Evolutionary conservation across 2,113 vertebrate genomes (phyloP).

Genomic region (Myodes glareolus): DNA sequence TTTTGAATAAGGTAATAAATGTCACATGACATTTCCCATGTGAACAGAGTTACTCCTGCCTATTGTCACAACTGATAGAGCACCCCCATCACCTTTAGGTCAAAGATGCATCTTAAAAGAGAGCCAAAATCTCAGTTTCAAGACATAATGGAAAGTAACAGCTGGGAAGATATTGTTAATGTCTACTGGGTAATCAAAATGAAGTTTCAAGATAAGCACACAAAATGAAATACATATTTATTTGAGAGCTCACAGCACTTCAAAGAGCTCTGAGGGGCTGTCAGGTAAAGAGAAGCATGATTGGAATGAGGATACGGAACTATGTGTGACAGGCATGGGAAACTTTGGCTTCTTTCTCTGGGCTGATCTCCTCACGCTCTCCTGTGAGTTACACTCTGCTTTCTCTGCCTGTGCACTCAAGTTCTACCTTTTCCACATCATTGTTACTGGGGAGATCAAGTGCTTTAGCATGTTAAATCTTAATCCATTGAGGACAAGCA

Average conservation of each 20-base stretch:
- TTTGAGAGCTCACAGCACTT: conserved; percentile 60
- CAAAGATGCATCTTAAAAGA: conserved; percentile 68
- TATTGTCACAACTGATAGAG: conserved; percentile 19
- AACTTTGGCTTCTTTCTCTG: not conserved
- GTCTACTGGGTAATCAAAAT: conserved; percentile 68
- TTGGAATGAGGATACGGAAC: not conserved
- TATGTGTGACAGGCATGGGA: not conserved
- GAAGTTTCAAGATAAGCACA: conserved; percentile 61
- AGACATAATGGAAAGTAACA: conserved; percentile 61
- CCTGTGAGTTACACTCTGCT: not conserved
- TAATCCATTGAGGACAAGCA: not conserved
- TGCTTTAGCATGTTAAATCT: not conserved
- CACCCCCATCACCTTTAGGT: conserved; percentile 48
- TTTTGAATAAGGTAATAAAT: conserved; percentile 40
- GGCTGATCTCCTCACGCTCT: not conserved
- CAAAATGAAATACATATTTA: conserved; percentile 75
- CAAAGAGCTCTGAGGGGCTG: conserved; percentile 43
- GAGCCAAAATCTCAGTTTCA: conserved; percentile 50
- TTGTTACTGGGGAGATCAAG: not conserved
- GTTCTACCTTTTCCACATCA: not conserved
- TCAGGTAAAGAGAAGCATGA: conserved; percentile 30
- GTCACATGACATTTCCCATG: not conserved
- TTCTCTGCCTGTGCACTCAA: not conserved
- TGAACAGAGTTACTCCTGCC: not conserved
- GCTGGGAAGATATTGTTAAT: conserved; percentile 68